Evolutionary conservation across 2,888 invertebrate genomes (phyloP).

Genomic region (Alloscopus bannaensis): DNA sequence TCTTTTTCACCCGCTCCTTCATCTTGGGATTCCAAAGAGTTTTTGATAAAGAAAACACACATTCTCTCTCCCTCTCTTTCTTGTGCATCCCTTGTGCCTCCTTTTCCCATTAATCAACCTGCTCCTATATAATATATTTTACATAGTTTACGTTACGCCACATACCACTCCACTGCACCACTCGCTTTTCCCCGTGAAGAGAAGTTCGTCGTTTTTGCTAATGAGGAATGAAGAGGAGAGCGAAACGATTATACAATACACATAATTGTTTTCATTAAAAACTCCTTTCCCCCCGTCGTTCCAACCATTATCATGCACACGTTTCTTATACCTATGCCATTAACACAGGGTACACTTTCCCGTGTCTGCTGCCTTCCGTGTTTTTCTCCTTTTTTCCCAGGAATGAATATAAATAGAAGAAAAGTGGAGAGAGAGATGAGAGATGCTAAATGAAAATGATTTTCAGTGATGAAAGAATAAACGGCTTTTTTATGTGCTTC

Average conservation of each 20-base stretch:
- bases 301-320: no score
- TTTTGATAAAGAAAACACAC: conserved; percentile 48
- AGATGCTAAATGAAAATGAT: conserved; percentile 57
- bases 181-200: background rate
- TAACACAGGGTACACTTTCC: no score
- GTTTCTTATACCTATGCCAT: no score
- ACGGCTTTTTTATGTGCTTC: conserved; percentile 52
- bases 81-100: conserved; percentile 47
- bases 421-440: conserved; percentile 18
- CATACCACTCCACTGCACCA: background rate
- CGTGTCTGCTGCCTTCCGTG: conserved; percentile 16
- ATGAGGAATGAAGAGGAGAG: conserved; percentile 59
- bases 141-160: background rate
- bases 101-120: conserved; percentile 60
- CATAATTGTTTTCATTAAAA: conserved; percentile 61
- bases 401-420: conserved; percentile 29
- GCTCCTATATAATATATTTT: conserved; percentile 37
- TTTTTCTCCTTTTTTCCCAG: conserved; percentile 26
- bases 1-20: conserved; percentile 20
- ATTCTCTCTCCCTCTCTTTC: conserved; percentile 31
- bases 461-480: conserved; percentile 54
- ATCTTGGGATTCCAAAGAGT: conserved; percentile 40
- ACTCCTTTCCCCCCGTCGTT: conserved; percentile 54
- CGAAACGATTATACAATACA: conserved; percentile 55
- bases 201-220: conserved; percentile 35